Evolutionary conservation across 2,113 vertebrate species (phyloP), one percentile per base, ranked within the genome.

Genomic region (Thinocorus orbignyianus): DNA sequence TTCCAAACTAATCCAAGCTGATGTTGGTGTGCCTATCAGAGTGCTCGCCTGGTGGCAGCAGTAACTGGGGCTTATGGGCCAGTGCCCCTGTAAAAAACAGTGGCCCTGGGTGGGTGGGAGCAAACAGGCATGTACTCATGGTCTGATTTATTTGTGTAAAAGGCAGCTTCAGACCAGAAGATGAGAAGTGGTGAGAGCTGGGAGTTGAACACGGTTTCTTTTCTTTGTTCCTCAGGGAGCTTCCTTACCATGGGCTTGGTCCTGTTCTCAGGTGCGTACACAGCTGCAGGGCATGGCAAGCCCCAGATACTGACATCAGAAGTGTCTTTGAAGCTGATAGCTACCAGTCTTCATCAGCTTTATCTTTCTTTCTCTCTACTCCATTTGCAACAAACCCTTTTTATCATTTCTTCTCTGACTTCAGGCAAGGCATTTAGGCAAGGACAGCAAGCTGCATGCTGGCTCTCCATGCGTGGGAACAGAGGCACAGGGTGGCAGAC

Each of bases 121-220:
- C n/a, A 35, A 51, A 39, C 16, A 58, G 44, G 7, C 44, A 39
- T n/a, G 7, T 22, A 44, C 10, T 8, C 41, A 61, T 0, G 3
- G 35, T 66, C 62, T 70, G 13, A 1, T 42, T 39, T 51, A 51
- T 19, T 16, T 14, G 0, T 20, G n/a, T 17, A 58, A 72, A 25
- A 86, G 22, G 30, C 58, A 90, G 17, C 16, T 68, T 19, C 42
- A 86, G 37, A 18, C 39, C 8, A 22, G 37, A 46, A 11, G 37
- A 5, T 78, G 20, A 58, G 24, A 39, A 68, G 17, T 9, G 5
- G 18, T 2, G 1, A n/a, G 19, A 64, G 17, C 20, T 5, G 0
- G 49, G 23, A 24, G 6, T 9, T 74, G n/a, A 79, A 57, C 10
- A 4, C 49, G 18, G 9, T 48, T 80, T 69, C 31, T 60, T 18